Conservation (phyloP, 2,113 vertebrate genomes). For the Okapia johnstoni region DNA sequence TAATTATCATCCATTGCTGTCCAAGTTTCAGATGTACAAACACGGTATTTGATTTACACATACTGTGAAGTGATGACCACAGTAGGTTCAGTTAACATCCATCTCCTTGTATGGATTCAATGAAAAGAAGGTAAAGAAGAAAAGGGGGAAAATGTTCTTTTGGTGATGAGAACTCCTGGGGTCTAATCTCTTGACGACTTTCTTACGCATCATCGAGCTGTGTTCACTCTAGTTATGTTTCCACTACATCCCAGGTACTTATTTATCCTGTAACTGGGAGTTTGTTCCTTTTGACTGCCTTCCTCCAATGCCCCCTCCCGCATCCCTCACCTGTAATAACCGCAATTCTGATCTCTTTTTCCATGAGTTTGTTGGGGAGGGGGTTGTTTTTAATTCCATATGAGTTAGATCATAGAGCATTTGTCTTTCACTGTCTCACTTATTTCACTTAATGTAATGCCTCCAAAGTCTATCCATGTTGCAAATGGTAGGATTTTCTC, state of each 20-base stretch:
- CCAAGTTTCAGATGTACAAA: neutral
- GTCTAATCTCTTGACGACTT: too few species aligned
- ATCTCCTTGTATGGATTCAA: neutral
- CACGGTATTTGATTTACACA: neutral
- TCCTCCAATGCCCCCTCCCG: neutral
- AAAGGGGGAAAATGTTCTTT: too few species aligned
- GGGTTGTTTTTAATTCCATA: neutral
- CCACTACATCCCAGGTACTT: neutral
- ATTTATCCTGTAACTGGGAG: too few species aligned
- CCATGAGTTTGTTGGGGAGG: neutral
- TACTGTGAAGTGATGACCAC: neutral
- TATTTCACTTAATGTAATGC: neutral
- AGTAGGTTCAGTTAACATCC: neutral
- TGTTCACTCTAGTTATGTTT: neutral
- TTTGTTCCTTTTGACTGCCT: neutral
- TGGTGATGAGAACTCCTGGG: neutral
- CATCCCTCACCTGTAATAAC: neutral
- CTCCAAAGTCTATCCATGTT: neutral
- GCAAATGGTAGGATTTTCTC: neutral
- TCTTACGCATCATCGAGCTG: fast-evolving
- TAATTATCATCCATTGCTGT: neutral
- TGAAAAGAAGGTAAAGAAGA: neutral
- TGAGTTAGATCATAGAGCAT: neutral
- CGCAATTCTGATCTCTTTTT: neutral
- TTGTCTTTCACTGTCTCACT: neutral